phyloP scores from a whole-genome alignment of 2,888 invertebrate species.

The Ctenicera cuprea region DNA sequence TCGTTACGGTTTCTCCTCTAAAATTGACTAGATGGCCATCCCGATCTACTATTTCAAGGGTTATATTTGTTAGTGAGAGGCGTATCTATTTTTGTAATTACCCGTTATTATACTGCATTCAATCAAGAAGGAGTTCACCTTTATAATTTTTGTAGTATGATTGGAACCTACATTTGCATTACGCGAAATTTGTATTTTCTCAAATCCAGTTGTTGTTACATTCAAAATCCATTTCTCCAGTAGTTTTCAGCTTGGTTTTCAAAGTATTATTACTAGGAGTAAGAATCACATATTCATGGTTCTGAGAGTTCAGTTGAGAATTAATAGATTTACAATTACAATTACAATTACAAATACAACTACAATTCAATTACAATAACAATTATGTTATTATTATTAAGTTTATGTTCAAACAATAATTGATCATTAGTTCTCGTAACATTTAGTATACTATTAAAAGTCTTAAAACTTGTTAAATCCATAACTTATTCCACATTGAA shows the following conservation, averaged over 20 bases:
- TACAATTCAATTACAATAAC: too few species aligned
- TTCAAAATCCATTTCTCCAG: background rate
- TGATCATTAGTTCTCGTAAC: background rate
- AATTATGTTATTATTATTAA: too few species aligned
- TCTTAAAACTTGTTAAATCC: background rate
- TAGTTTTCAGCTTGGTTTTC: background rate
- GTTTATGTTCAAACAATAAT: background rate
- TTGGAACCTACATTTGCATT: too few species aligned
- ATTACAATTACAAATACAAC: too few species aligned
- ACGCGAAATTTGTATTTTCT: background rate
- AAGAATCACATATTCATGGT: too few species aligned
- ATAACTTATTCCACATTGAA: background rate
- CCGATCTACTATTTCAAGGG: too few species aligned
- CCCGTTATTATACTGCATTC: background rate
- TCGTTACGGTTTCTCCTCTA: conserved; percentile 56
- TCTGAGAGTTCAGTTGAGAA: background rate
- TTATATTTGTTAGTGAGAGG: conserved; percentile 46
- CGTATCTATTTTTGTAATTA: background rate
- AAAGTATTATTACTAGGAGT: too few species aligned
- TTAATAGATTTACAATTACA: background rate
- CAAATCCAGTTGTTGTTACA: background rate
- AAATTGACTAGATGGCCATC: conserved; percentile 41
- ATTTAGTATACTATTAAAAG: background rate
- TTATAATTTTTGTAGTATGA: too few species aligned
- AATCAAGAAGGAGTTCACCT: too few species aligned